phyloP scores from a whole-genome alignment of 2,113 vertebrate species.

The Zapus hudsonius region DNA sequence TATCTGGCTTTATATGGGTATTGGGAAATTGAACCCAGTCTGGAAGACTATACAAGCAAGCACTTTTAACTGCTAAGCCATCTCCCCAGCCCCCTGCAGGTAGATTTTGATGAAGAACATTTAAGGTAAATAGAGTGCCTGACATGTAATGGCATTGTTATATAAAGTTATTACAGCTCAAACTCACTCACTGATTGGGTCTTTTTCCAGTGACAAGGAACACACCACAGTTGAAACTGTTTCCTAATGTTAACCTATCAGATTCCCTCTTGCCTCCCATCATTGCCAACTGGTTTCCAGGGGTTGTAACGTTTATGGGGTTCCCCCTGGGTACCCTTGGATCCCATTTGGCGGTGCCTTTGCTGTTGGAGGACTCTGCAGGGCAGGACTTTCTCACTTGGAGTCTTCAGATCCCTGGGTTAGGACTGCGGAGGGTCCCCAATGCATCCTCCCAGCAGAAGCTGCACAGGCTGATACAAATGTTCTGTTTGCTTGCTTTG shows the following conservation, averaged over 20 bases:
- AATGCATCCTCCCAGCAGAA: background rate
- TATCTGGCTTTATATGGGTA: too few relatives aligned
- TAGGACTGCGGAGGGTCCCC: background rate
- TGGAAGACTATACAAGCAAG: too few relatives aligned
- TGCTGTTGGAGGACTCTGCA: background rate
- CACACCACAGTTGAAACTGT: background rate
- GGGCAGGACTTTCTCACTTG: background rate
- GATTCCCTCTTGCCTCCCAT: background rate
- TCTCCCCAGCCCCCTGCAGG: background rate
- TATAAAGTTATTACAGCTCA: background rate
- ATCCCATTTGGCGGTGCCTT: background rate
- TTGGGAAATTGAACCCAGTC: too few relatives aligned
- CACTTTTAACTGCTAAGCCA: too few relatives aligned
- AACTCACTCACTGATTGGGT: background rate
- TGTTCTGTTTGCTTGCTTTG: slow-evolving; percentile 49
- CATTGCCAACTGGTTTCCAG: background rate
- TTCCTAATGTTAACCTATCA: background rate
- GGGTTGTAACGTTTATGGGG: background rate
- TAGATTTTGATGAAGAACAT: slow-evolving; percentile 2
- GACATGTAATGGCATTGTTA: background rate
- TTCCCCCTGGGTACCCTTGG: background rate
- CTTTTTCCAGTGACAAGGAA: background rate
- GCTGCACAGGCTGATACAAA: background rate
- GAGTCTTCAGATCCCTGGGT: background rate
- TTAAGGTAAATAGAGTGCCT: background rate